Percentiles rank a stretch among this genome's conserved stretches.
phyloP scores from a whole-genome alignment of 2,888 invertebrate genomes.

The Idaea aversata region DNA sequence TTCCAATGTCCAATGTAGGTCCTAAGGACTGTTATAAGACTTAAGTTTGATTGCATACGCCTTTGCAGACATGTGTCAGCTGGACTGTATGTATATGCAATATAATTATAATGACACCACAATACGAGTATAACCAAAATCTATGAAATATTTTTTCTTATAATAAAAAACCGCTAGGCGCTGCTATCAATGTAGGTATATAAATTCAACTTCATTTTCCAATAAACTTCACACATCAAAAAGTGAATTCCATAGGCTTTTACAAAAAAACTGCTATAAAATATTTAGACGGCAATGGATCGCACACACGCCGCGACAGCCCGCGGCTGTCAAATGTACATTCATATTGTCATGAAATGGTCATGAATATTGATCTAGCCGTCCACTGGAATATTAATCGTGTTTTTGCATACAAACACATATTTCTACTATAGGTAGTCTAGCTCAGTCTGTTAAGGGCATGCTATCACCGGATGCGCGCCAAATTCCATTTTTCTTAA shows the following conservation, averaged over 20 bases:
- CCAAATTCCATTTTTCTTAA: background rate
- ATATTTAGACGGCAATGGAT: background rate
- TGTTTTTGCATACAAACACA: constrained; percentile 73
- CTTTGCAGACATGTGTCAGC: no score
- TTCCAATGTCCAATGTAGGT: no score
- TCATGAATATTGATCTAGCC: constrained; percentile 64
- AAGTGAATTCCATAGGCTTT: background rate
- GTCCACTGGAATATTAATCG: constrained; percentile 58
- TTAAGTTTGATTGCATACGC: no score
- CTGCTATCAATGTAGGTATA: no score
- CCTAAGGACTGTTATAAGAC: no score
- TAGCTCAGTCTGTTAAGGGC: background rate
- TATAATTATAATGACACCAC: no score
- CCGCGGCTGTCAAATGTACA: constrained; percentile 7
- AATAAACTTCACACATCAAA: background rate
- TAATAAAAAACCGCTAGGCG: no score
- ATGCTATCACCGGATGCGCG: background rate
- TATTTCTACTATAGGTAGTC: constrained; percentile 42
- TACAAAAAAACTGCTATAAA: background rate
- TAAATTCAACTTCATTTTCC: no score
- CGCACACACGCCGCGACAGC: background rate
- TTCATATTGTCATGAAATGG: constrained; percentile 44
- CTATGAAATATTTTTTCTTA: no score
- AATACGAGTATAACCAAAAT: no score
- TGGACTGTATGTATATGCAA: no score